Conservation (phyloP, 2,888 invertebrate genomes). For the Patella caerulea region DNA sequence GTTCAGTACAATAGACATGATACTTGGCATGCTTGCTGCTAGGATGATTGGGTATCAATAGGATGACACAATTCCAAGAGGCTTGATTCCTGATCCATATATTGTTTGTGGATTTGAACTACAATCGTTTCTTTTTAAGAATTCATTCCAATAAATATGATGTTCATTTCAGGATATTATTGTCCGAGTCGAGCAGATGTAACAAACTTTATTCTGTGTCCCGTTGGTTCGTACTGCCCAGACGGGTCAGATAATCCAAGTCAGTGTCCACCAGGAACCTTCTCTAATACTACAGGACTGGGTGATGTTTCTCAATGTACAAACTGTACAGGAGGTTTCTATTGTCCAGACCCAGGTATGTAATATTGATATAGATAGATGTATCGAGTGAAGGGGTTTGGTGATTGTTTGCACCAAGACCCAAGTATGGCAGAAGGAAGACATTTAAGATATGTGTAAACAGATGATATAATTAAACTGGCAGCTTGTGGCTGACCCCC, state of each 20-base stretch:
- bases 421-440: too few species aligned
- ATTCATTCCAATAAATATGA: neutral
- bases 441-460: too few species aligned
- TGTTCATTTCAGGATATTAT: conserved; percentile 62
- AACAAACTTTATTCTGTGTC: conserved; percentile 56
- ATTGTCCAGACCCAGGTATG: conserved; percentile 60
- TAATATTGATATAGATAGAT: too few species aligned
- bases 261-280: conserved; percentile 63
- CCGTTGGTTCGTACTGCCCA: conserved; percentile 63
- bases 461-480: too few species aligned
- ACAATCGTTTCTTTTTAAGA: neutral
- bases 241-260: conserved; percentile 51
- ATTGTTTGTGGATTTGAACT: neutral
- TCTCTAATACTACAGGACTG: conserved; percentile 58
- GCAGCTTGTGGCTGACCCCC: too few species aligned
- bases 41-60: too few species aligned
- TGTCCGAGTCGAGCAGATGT: conserved; percentile 59
- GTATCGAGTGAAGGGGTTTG: too few species aligned
- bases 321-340: conserved; percentile 57
- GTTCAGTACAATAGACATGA: too few species aligned
- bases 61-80: too few species aligned
- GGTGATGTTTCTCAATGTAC: conserved; percentile 46
- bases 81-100: too few species aligned
- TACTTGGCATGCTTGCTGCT: too few species aligned
- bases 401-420: too few species aligned